Conservation (phyloP, 2,888 invertebrate genomes). For the Oxyteleia sp. region DNA sequence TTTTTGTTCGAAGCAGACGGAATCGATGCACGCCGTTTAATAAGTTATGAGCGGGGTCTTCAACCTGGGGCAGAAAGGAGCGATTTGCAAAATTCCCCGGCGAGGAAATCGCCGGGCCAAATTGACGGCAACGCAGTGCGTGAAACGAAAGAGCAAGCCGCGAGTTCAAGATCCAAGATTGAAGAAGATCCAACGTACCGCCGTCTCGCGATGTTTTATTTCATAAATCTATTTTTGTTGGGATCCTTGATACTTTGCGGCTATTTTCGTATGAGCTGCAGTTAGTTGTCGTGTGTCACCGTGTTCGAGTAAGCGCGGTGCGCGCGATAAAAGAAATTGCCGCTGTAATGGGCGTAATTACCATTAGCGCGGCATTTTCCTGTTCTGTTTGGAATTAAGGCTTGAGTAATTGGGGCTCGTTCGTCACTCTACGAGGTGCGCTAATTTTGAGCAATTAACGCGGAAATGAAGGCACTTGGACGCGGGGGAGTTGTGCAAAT, state of each 20-base stretch:
- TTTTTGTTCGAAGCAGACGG: too few species aligned
- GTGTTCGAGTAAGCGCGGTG: conserved; percentile 28
- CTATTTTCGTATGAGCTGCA: conserved; percentile 58
- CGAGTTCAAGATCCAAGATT: too few species aligned
- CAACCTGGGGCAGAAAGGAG: conserved; percentile 20
- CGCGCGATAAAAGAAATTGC: conserved; percentile 12
- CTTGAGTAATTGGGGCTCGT: conserved; percentile 27
- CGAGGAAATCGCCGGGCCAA: not conserved
- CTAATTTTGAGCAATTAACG: conserved; percentile 38
- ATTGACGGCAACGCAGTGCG: too few species aligned
- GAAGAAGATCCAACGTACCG: conserved; percentile 6
- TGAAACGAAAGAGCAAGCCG: too few species aligned
- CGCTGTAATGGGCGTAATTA: conserved; percentile 28
- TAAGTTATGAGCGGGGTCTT: conserved; percentile 48
- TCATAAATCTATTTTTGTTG: conserved; percentile 54
- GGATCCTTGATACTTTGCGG: conserved; percentile 61
- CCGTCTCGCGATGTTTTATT: conserved; percentile 39
- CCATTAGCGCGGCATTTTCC: conserved; percentile 36
- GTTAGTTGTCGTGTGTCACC: conserved; percentile 39
- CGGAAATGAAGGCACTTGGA: conserved; percentile 30
- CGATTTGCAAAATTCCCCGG: conserved; percentile 12
- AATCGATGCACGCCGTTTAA: conserved; percentile 53
- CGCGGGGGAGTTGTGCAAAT: conserved; percentile 1
- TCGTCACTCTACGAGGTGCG: conserved; percentile 18
- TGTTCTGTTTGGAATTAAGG: conserved; percentile 34